Evolutionary conservation across 2,113 vertebrate genomes (phyloP), one percentile per base, ranked within the genome.

Genomic region (Peromyscus leucopus): DNA sequence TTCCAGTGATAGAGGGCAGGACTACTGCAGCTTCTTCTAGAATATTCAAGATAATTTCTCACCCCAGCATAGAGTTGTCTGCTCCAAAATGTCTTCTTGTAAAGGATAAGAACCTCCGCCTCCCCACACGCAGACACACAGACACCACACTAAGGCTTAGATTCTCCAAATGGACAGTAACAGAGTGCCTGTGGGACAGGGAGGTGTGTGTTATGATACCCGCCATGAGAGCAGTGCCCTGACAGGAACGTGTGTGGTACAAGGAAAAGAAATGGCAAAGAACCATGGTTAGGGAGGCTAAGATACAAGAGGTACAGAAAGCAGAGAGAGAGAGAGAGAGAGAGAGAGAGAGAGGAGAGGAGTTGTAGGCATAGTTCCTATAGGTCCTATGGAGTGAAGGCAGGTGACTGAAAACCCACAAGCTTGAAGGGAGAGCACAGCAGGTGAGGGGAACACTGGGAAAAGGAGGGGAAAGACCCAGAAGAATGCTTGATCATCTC

Each of bases 351-450:
- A 26, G n/a, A 5, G 74, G 74, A 26, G 21, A 5, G 74, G 28
- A 33, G 76, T 11, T 42, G 21, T 57, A 69, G 67, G 67, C 69
- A n/a, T 75, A 75, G 21, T 69, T 22, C 0, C 46, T 16, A 11
- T 15, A 94, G 83, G 7, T 9, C 55, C 16, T 9, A 0, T 7
- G 31, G 67, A 28, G 39, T 0, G 0, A 63, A 28, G 15, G 4
- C 1, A 4, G 76, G 80, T 4, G 8, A 28, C 36, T 28, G 74
- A 87, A 75, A 48, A 75, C 16, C 12, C 12, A 6, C 17, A 42
- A 61, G 36, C 71, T 74, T 4, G 26, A 72, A 82, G 6, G 71
- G 48, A 48, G 2, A 10, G 12, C 5, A 13, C 7, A 6, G 11
- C 21, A 57, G 48, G 8, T 4, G 2, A 63, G 31, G 3, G 59